phyloP scores from a whole-genome alignment of 2,888 invertebrate genomes.

The Hybos culiciformis region DNA sequence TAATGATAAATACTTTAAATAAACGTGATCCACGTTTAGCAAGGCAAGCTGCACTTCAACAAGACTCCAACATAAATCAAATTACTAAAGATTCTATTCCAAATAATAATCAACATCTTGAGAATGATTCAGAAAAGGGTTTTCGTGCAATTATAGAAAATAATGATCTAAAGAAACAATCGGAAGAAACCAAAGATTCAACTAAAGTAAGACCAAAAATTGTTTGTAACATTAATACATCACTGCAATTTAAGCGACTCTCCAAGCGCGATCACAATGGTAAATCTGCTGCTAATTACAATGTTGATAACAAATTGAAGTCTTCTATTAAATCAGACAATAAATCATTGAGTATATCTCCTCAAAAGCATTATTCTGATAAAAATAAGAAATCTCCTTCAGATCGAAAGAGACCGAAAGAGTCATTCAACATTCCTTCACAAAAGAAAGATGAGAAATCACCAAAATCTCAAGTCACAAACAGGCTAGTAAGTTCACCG shows the following conservation, averaged over 20 bases:
- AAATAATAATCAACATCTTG: conserved; percentile 3
- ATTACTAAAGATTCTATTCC: not conserved
- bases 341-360: not conserved
- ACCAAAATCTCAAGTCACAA: not conserved
- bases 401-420: not conserved
- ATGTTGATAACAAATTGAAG: not conserved
- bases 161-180: not conserved
- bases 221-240: too few species aligned
- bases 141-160: conserved; percentile 7
- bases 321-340: not conserved
- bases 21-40: conserved; percentile 36
- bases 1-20: conserved; percentile 34
- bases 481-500: conserved; percentile 1
- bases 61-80: conserved; percentile 15
- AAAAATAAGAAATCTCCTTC: not conserved
- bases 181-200: not conserved
- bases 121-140: conserved; percentile 9
- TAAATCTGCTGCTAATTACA: not conserved
- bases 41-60: conserved; percentile 30
- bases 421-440: conserved; percentile 3
- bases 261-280: not conserved
- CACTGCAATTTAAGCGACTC: too few species aligned
- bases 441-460: not conserved
- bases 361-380: not conserved
- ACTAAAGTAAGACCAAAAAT: too few species aligned